Conservation (phyloP, 2,113 vertebrate genomes). For the Octodon degus region DNA sequence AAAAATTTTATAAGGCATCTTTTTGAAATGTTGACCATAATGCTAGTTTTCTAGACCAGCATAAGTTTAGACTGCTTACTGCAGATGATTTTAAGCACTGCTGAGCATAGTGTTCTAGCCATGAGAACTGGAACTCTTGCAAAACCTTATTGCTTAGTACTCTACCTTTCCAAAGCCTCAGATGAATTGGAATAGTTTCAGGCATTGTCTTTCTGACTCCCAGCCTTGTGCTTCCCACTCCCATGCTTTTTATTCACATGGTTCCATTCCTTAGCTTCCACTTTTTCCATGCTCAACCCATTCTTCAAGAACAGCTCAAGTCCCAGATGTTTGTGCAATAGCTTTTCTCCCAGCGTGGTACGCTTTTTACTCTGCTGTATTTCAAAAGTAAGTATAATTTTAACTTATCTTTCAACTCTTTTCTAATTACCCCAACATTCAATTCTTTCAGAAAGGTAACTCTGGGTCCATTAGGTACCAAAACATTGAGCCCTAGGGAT, state of each 20-base stretch:
- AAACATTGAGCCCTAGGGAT: not conserved
- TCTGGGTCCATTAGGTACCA: not conserved
- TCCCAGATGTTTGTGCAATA: not conserved
- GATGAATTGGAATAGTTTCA: not conserved
- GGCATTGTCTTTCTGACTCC: too few relatives aligned
- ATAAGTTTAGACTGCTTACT: not conserved
- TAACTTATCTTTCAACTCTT: not conserved
- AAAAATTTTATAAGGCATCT: not conserved
- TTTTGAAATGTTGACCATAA: not conserved
- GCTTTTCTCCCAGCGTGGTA: not conserved
- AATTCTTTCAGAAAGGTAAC: not conserved
- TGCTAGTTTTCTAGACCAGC: conserved; percentile 11
- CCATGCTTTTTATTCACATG: not conserved
- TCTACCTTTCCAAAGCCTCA: not conserved
- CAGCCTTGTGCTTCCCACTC: not conserved
- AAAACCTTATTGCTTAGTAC: not conserved
- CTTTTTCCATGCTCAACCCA: not conserved
- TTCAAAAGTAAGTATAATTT: not conserved
- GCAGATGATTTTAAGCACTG: not conserved
- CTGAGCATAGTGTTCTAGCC: not conserved
- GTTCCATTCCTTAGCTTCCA: not conserved
- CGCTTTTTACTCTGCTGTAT: not conserved
- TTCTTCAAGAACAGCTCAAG: not conserved
- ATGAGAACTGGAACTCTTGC: not conserved
- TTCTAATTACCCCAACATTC: not conserved